Percentiles rank a stretch among this genome's conserved stretches.
phyloP scores from a whole-genome alignment of 2,113 vertebrate species.

The Quiscalus mexicanus region DNA sequence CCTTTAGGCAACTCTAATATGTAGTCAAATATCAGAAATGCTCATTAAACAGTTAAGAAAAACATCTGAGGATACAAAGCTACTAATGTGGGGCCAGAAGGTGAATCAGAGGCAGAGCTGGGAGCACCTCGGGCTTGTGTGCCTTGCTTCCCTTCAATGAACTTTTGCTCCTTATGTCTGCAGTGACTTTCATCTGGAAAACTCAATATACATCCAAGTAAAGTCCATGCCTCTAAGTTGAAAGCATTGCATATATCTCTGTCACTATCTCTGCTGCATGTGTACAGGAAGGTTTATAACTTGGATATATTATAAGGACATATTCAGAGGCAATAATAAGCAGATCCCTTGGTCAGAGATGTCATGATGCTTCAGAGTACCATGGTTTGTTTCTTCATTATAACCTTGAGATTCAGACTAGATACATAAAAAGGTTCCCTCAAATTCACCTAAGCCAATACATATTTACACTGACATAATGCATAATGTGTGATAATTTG shows the following conservation, averaged over 20 bases:
- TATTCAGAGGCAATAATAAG: neutral
- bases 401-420: neutral
- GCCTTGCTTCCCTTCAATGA: neutral
- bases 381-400: neutral
- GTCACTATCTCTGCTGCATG: neutral
- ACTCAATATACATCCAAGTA: neutral
- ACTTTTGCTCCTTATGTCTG: neutral
- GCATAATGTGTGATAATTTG: neutral
- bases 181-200: neutral
- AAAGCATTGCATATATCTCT: neutral
- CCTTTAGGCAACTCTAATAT: neutral
- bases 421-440: neutral
- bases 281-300: neutral
- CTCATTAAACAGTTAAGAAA: neutral
- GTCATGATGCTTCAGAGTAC: neutral
- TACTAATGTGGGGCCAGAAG: neutral
- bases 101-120: neutral
- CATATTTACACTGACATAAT: neutral
- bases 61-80: neutral
- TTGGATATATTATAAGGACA: neutral
- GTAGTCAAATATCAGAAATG: neutral
- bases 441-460: neutral
- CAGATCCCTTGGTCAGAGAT: neutral
- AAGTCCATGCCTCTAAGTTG: neutral
- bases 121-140: neutral